Evolutionary conservation across 2,797 vertebrate species (phyloP), one percentile per base, ranked within the genome.

Genomic region (Garrulus glandarius): DNA sequence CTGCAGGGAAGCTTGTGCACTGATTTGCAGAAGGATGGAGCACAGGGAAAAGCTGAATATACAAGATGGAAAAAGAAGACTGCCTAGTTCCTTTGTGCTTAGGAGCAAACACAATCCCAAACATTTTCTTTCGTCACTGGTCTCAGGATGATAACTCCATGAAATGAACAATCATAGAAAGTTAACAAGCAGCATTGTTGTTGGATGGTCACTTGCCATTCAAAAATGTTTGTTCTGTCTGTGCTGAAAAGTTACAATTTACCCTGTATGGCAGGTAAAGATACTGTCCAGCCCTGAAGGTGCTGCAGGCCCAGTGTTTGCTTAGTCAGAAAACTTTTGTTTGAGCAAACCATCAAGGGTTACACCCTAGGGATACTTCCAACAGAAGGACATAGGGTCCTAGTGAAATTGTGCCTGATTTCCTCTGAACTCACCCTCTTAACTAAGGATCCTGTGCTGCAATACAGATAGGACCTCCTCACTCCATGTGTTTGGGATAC

Each of bases 401-500:
- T 71, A 23, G 32, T 47, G 52, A 47, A 79, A 56, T 56, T 56
- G 15, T 67, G 14, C 26, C 32, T 46, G 8, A 59, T 67, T 21
- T 74, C 17, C 20, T 67, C 76, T 27, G 44, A 80, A 22, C 15
- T 72, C 32, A n/a, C 30, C 24, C 29, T 26, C 18, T 36, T 67
- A 76, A 43, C 30, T 55, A 32, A 44, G 56, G 18, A 68, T 65
- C 30, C 44, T 55, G 4, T 2, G 4, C 36, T 91, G 29, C 34
- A 79, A 30, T 52, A 29, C 0, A 3, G 37, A 17, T 22, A 55
- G 46, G 44, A 68, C 27, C 23, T 92, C 7, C 46, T 92, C n/a
- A 23, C 12, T 65, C 34, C 2, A 0, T 3, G 7, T 32, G 4
- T 50, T 15, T 2, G 3, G 44, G 17, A 19, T 69, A 30, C 15